These are phyloP conservation scores for Cherax destructor DNA, from an alignment of 1,140 invertebrate genomes.

Conservation along the genomic window DNA sequence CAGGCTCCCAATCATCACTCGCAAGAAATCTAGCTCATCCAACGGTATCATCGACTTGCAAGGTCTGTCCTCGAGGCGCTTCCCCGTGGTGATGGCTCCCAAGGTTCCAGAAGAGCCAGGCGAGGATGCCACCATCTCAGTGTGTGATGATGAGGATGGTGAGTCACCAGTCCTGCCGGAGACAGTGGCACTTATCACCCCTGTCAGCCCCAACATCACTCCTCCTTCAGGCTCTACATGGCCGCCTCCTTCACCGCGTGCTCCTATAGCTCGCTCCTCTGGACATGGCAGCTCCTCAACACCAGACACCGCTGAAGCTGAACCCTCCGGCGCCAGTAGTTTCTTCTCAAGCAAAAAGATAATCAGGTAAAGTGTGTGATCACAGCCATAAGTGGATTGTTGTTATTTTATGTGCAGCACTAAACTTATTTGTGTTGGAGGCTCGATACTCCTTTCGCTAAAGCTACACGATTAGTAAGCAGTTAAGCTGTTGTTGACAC, in stretches of 20 bases:
- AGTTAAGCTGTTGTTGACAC: too few relatives aligned
- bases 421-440: too few relatives aligned
- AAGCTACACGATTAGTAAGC: too few relatives aligned
- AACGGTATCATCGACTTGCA: constrained; percentile 6
- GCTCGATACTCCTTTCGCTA: too few relatives aligned
- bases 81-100: constrained; percentile 10
- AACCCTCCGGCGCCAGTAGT: not conserved
- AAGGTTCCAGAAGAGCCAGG: constrained; percentile 19
- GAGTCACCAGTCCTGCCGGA: constrained; percentile 11
- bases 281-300: not conserved
- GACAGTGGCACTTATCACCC: constrained; percentile 13
- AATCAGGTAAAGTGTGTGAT: constrained; percentile 37
- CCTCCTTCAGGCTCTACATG: constrained; percentile 2
- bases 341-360: constrained; percentile 31
- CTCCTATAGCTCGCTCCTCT: constrained; percentile 16
- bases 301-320: not conserved
- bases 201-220: not conserved
- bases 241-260: constrained; percentile 2
- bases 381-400: too few relatives aligned
- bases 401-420: too few relatives aligned
- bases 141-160: not conserved
- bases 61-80: not conserved
- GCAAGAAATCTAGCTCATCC: constrained; percentile 1
- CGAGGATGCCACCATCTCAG: not conserved
- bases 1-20: constrained; percentile 24